Conservation (phyloP, 2,797 vertebrate genomes). For the Acropternis orthonyx region DNA sequence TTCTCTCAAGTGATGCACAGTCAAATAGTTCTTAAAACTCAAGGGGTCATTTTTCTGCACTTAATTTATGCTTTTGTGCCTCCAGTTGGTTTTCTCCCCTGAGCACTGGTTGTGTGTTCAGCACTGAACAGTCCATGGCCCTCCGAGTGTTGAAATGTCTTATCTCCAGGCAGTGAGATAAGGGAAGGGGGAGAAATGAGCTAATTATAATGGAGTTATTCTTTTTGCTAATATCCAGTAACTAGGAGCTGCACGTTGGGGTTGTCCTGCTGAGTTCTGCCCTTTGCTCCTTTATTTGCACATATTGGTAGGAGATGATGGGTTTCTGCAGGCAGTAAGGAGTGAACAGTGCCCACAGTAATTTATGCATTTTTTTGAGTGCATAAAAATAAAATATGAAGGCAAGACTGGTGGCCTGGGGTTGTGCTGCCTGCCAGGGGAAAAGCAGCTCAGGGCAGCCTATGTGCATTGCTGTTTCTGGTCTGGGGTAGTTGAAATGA, state of each 20-base stretch:
- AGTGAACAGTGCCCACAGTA: not conserved
- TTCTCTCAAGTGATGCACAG: not conserved
- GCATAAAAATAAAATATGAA: not conserved
- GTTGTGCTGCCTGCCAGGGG: not conserved
- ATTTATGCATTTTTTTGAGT: not conserved
- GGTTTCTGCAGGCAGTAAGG: not conserved
- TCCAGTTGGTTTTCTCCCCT: not conserved
- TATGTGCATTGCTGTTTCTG: not conserved
- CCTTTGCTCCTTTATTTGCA: not conserved
- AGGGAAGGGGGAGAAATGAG: not conserved
- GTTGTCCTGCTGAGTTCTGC: not conserved
- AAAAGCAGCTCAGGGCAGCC: not conserved
- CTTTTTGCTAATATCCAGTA: not conserved
- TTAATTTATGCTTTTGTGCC: not conserved
- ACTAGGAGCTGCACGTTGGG: not conserved
- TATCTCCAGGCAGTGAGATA: not conserved
- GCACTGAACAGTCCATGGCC: not conserved
- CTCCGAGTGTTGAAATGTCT: not conserved
- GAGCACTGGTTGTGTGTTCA: not conserved
- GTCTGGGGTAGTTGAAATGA: not conserved
- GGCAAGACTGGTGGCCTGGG: not conserved
- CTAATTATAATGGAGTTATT: not conserved
- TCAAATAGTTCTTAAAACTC: not conserved
- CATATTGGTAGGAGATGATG: fast-evolving
- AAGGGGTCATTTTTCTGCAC: not conserved